Evolutionary conservation across 2,797 vertebrate species (phyloP).

Genomic region (Sitta carolinensis): DNA sequence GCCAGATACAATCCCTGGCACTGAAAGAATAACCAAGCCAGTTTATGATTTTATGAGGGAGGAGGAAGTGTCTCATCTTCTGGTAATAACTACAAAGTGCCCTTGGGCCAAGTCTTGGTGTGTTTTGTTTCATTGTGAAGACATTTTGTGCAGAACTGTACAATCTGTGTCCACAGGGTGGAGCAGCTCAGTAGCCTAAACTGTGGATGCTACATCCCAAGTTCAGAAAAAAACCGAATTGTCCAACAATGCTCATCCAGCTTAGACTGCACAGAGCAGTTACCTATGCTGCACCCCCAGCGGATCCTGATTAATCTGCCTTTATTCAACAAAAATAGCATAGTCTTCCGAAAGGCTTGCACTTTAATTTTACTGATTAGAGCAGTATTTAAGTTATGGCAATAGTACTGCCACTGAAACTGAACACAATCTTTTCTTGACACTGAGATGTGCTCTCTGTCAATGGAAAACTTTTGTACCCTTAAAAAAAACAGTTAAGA

Average conservation of each 20-base stretch:
- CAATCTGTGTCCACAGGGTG: slow-evolving; percentile 49
- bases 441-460: not conserved
- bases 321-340: not conserved
- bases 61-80: not conserved
- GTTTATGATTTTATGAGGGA: not conserved
- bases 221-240: not conserved
- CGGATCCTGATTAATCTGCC: not conserved
- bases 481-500: not conserved
- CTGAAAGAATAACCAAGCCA: not conserved
- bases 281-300: too few relatives aligned
- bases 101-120: not conserved
- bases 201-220: not conserved
- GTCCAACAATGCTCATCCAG: not conserved
- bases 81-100: not conserved
- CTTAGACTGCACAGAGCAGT: not conserved
- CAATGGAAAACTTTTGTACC: not conserved
- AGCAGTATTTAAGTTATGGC: not conserved
- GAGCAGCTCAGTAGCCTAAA: slow-evolving; percentile 30
- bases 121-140: not conserved
- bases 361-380: not conserved
- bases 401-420: too few relatives aligned
- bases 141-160: not conserved
- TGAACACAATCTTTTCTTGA: not conserved
- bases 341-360: not conserved
- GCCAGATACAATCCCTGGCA: not conserved